Evolutionary conservation across 2,888 invertebrate genomes (phyloP), one percentile per base, ranked within the genome.

Genomic region (Callimorpha dominula): DNA sequence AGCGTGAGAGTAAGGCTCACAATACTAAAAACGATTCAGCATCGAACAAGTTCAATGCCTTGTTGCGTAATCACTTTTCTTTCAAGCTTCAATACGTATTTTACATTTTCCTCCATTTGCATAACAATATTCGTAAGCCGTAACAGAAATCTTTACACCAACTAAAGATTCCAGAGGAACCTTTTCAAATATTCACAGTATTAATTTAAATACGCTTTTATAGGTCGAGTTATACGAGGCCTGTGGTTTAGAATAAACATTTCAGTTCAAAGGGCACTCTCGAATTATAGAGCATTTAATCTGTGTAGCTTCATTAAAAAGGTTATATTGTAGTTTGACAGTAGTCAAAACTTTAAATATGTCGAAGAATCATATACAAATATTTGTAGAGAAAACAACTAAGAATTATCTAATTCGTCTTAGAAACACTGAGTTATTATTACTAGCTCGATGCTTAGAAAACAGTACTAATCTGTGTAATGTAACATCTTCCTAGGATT

Each of bases 221-320:
- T 2, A 31, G 31, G 31, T 2, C 31, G 31, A 31, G 63, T 43
- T 65, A 70, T 62, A 65, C n/a, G n/a, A 60, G 60, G 43, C n/a
- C 31, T 63, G 57, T 65, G 40, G 46, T 57, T 70, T 52, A 43
- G 42, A 69, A 70, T 70, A 70, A 65, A 65, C 65, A 12, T 65
- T 49, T 65, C 17, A 60, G 49, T 49, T 71, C 43, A 43, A 57
- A 40, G 65, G 42, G 17, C 42, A 15, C 11, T 14, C 60, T 68
- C 49, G 40, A 68, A 49, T 68, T 8, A 42, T 50, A 50, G 17
- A 43, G 31, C 31, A 17, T 57, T 7, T 20, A 60, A 14, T 57
- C 31, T 68, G 50, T 49, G 15, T 17, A 8, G 6, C 8, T 46
- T 46, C 43, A 46, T 46, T 46, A 1, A 46, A 6, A 46, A 0